Percentiles rank a stretch among this genome's conserved stretches.
phyloP scores from a whole-genome alignment of 2,888 invertebrate genomes.

The Drosophila barbarae region DNA sequence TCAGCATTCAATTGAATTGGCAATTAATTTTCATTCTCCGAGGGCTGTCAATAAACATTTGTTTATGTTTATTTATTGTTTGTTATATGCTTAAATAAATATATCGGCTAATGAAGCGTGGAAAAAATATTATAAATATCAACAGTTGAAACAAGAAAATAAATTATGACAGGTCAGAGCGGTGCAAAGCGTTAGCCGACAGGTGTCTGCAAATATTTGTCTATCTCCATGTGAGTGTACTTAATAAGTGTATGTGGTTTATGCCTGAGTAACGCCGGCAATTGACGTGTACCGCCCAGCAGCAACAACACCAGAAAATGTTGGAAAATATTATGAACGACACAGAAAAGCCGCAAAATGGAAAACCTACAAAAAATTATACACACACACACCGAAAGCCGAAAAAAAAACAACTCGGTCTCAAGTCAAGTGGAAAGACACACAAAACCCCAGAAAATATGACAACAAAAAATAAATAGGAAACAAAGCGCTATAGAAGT shows the following conservation, averaged over 20 bases:
- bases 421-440: constrained; percentile 74
- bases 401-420: constrained; percentile 58
- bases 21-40: constrained; percentile 65
- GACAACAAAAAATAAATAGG: constrained; percentile 12
- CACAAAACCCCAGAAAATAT: constrained; percentile 55
- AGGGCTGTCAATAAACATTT: constrained; percentile 63
- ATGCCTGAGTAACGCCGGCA: constrained; percentile 71
- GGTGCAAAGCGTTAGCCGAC: constrained; percentile 63
- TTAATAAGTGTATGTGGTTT: constrained; percentile 53
- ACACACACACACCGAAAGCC: constrained; percentile 27
- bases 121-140: constrained; percentile 42
- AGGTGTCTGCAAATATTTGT: constrained; percentile 73
- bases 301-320: constrained; percentile 15
- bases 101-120: constrained; percentile 30
- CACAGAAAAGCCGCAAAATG: constrained; percentile 68
- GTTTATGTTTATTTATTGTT: constrained; percentile 59
- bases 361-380: constrained; percentile 50
- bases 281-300: constrained; percentile 61
- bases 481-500: constrained; percentile 16
- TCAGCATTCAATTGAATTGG: constrained; percentile 68
- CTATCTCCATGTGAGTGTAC: constrained; percentile 46
- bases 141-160: constrained; percentile 45
- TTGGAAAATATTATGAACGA: constrained; percentile 40
- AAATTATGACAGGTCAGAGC: constrained; percentile 52
- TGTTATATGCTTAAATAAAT: constrained; percentile 33